A percentile compares a stretch with the other conserved stretches of the same genome.
Evolutionary conservation across 2,113 vertebrate genomes (phyloP).

Genomic region (Cynoglossus semilaevis): DNA sequence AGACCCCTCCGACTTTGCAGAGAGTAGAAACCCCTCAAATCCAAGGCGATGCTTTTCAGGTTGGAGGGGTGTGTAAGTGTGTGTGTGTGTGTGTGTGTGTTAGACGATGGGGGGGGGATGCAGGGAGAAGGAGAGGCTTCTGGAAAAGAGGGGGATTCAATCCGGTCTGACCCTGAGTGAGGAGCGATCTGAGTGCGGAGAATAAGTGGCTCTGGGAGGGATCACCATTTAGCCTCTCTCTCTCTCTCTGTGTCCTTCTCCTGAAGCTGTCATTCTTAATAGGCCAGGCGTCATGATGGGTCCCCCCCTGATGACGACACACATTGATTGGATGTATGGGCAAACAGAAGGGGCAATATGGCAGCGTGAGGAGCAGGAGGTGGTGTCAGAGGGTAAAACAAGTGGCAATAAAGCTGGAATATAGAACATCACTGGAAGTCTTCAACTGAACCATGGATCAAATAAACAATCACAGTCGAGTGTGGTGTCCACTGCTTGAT

Average conservation of each 20-base stretch:
- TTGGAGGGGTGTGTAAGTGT: slow-evolving; percentile 38
- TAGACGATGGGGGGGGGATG: slow-evolving; percentile 15
- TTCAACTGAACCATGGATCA: too few relatives aligned
- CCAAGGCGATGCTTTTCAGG: slow-evolving; percentile 37
- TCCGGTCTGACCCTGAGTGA: slow-evolving; percentile 89
- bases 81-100: slow-evolving; percentile 3
- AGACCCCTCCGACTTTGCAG: slow-evolving; percentile 38
- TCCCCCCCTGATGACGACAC: slow-evolving; percentile 93
- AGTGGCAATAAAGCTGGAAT: slow-evolving; percentile 25
- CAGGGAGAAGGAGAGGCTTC: slow-evolving; percentile 55
- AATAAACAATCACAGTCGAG: too few relatives aligned
- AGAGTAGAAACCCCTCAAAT: slow-evolving; percentile 40
- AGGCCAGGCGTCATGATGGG: slow-evolving; percentile 90
- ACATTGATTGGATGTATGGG: slow-evolving; percentile 85
- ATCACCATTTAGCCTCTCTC: slow-evolving; percentile 95
- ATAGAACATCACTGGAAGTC: not conserved
- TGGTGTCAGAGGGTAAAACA: slow-evolving; percentile 78
- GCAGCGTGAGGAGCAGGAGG: slow-evolving; percentile 77
- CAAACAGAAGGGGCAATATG: slow-evolving; percentile 87
- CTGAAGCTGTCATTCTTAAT: slow-evolving; percentile 96
- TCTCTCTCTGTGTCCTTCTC: slow-evolving; percentile 78
- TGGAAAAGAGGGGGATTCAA: slow-evolving; percentile 57
- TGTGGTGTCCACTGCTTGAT: too few relatives aligned
- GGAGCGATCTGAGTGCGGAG: slow-evolving; percentile 81
- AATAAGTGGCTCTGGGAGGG: slow-evolving; percentile 89